phyloP scores from a whole-genome alignment of 2,113 vertebrate genomes.

The Tyto alba region DNA sequence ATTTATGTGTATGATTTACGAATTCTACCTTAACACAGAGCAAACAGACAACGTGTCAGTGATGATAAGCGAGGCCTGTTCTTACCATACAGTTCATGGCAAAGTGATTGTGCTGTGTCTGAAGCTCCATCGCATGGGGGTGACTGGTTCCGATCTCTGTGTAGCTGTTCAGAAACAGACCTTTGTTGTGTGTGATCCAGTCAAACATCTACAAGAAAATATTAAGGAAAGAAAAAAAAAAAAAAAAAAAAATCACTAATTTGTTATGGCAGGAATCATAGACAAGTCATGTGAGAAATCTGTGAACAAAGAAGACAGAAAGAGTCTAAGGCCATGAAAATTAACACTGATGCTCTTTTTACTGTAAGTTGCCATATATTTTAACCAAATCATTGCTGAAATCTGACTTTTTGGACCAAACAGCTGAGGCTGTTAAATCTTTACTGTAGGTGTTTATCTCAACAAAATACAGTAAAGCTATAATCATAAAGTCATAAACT shows the following conservation, averaged over 20 bases:
- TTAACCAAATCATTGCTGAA: background rate
- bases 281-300: background rate
- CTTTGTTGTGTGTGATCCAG: slow-evolving; percentile 99
- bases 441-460: background rate
- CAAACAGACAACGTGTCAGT: background rate
- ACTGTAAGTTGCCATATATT: background rate
- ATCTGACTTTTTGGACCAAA: background rate
- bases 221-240: background rate
- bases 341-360: background rate
- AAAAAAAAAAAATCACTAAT: background rate
- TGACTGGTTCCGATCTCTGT: slow-evolving; percentile 96
- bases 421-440: background rate
- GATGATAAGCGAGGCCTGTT: background rate
- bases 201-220: slow-evolving; percentile 90
- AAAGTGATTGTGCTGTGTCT: slow-evolving; percentile 98
- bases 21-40: background rate
- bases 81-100: slow-evolving; percentile 99
- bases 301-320: background rate
- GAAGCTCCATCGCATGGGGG: slow-evolving; percentile 91
- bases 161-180: slow-evolving; percentile 95
- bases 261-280: background rate
- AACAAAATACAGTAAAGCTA: background rate
- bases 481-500: background rate
- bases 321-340: background rate
- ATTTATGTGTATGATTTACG: background rate